phyloP scores from a whole-genome alignment of 2,888 invertebrate genomes.

The Pteria penguin region DNA sequence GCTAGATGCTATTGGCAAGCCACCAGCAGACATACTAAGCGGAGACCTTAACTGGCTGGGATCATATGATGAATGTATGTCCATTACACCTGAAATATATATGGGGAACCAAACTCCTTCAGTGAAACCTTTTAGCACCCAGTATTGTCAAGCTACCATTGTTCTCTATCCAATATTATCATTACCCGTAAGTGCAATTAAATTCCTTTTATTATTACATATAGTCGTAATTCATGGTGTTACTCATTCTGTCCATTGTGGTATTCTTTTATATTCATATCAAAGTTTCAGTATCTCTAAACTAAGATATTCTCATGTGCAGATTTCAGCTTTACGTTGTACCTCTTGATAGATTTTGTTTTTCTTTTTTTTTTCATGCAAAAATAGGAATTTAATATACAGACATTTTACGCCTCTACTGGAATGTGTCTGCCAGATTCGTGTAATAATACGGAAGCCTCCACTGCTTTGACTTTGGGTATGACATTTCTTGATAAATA shows the following conservation, averaged over 20 bases:
- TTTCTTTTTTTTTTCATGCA: no score
- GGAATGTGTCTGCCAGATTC: background rate
- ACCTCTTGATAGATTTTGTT: no score
- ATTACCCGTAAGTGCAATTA: background rate
- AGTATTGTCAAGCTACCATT: background rate
- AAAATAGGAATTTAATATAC: no score
- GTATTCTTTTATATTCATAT: no score
- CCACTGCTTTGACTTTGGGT: background rate
- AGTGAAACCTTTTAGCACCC: background rate
- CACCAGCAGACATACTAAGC: slow-evolving; percentile 39
- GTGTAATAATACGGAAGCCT: background rate
- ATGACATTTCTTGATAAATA: no score
- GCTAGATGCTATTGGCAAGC: slow-evolving; percentile 55
- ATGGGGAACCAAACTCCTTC: background rate
- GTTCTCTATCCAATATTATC: background rate
- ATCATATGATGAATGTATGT: slow-evolving; percentile 48
- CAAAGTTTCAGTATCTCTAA: no score
- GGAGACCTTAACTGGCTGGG: slow-evolving; percentile 48
- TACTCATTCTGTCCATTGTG: no score
- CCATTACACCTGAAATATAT: background rate
- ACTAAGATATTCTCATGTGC: no score
- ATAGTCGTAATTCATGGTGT: no score
- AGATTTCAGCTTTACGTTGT: no score
- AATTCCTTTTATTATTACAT: background rate
- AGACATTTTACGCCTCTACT: no score